phyloP scores from a whole-genome alignment of 2,888 invertebrate genomes.

The Ophion slaviceki region DNA sequence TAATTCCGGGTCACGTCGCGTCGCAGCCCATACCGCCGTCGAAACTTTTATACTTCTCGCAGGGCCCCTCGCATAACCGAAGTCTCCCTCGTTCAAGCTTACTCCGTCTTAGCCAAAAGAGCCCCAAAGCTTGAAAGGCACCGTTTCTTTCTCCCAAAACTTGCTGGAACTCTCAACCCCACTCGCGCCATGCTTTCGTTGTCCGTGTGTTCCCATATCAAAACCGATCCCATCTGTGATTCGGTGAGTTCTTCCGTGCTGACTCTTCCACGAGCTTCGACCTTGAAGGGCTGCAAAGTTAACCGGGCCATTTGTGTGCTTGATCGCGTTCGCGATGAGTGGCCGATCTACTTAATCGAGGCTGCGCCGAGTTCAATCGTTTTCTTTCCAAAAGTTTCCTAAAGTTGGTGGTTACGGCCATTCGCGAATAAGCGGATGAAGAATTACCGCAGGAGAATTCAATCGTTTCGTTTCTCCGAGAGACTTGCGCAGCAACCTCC shows the following conservation, averaged over 20 bases:
- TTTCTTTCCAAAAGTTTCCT: not conserved
- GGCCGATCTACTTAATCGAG: not conserved
- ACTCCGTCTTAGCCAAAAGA: no score
- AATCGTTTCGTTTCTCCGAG: not conserved
- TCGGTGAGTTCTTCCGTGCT: no score
- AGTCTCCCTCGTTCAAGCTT: conserved; percentile 7
- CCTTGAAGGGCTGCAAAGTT: not conserved
- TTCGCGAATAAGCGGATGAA: not conserved
- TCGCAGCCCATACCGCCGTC: not conserved
- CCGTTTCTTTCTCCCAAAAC: no score
- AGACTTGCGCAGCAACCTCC: not conserved
- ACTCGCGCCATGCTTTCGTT: no score
- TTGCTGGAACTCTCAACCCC: no score
- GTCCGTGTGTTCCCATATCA: no score
- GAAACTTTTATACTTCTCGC: conserved; percentile 5
- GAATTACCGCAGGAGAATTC: not conserved
- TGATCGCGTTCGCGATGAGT: not conserved
- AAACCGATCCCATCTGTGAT: no score
- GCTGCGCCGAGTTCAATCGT: not conserved
- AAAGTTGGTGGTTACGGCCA: not conserved
- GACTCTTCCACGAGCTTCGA: not conserved
- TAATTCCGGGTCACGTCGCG: not conserved
- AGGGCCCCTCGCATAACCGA: not conserved
- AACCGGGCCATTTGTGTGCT: not conserved
- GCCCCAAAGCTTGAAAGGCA: no score